These are phyloP conservation scores for Tenebrio molitor DNA, from an alignment of 1,140 invertebrate species.

Conservation along the genomic window DNA sequence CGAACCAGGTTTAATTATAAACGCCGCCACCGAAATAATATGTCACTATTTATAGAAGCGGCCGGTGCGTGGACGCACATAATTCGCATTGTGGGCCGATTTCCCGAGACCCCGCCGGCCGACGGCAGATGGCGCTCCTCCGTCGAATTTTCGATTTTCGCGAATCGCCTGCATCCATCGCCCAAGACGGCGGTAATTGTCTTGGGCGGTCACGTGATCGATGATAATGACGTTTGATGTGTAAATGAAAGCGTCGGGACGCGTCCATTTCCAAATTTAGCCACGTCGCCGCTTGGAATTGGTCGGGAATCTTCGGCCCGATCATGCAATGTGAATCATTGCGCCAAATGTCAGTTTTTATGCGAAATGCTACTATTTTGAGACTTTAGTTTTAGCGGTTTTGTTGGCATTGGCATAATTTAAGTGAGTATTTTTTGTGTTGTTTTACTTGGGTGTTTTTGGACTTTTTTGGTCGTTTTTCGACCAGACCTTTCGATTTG, in stretches of 20 bases:
- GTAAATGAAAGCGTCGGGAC: conserved; percentile 34
- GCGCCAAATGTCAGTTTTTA: conserved; percentile 57
- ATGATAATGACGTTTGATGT: conserved; percentile 30
- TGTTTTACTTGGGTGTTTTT: conserved; percentile 9
- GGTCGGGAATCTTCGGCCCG: conserved; percentile 55
- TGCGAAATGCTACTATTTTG: conserved; percentile 57
- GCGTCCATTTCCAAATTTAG: conserved; percentile 49
- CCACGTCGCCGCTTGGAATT: conserved; percentile 36
- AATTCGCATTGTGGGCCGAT: too few species aligned
- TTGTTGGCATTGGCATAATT: conserved; percentile 62
- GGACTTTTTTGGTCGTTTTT: not conserved
- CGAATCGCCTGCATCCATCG: too few species aligned
- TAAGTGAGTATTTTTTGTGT: conserved; percentile 56
- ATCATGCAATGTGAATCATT: conserved; percentile 55
- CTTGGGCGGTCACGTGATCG: not conserved
- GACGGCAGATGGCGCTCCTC: too few species aligned
- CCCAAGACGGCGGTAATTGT: conserved; percentile 18
- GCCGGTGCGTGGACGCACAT: too few species aligned
- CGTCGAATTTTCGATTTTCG: too few species aligned
- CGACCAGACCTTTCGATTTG: not conserved
- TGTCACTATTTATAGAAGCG: not conserved
- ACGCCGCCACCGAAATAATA: not conserved
- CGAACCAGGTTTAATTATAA: conserved; percentile 6
- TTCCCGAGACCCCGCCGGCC: too few species aligned
- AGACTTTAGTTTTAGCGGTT: conserved; percentile 58